Evolutionary conservation across 2,888 invertebrate genomes (phyloP).

Genomic region (Dinocampus coccinellae): DNA sequence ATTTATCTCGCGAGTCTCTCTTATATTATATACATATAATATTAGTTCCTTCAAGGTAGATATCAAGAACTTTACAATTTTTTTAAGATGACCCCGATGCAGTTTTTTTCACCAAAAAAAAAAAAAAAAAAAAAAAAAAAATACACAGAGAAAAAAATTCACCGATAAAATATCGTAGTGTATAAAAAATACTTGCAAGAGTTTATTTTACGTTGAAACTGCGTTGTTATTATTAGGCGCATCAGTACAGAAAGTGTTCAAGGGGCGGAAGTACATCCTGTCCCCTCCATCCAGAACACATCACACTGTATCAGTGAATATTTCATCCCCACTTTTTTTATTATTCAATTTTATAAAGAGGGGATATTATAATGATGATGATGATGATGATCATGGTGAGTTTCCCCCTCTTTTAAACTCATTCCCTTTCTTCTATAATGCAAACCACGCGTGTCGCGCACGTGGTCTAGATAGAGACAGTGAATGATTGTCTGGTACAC

Average conservation of each 20-base stretch:
- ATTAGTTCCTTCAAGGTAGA: too few relatives aligned
- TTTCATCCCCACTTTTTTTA: slow-evolving; percentile 16
- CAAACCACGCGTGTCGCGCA: slow-evolving; percentile 23
- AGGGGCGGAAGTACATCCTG: slow-evolving; percentile 66
- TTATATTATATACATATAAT: too few relatives aligned
- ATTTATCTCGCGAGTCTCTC: too few relatives aligned
- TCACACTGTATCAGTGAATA: not conserved
- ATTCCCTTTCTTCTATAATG: slow-evolving; percentile 10
- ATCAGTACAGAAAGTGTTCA: slow-evolving; percentile 57
- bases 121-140: too few relatives aligned
- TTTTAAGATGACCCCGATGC: too few relatives aligned
- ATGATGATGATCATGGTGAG: not conserved
- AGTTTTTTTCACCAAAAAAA: too few relatives aligned
- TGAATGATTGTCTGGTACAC: not conserved
- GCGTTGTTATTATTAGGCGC: slow-evolving; percentile 52
- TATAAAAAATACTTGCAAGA: not conserved
- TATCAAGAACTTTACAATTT: too few relatives aligned
- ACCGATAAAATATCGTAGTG: not conserved
- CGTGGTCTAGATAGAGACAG: slow-evolving; percentile 30
- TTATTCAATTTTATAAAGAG: not conserved
- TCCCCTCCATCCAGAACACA: slow-evolving; percentile 48
- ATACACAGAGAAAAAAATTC: too few relatives aligned
- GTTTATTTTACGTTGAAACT: slow-evolving; percentile 17
- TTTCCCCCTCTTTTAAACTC: not conserved
- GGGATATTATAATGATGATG: not conserved